Evolutionary conservation across 2,113 vertebrate species (phyloP).

Genomic region (Formicarius rufipectus): DNA sequence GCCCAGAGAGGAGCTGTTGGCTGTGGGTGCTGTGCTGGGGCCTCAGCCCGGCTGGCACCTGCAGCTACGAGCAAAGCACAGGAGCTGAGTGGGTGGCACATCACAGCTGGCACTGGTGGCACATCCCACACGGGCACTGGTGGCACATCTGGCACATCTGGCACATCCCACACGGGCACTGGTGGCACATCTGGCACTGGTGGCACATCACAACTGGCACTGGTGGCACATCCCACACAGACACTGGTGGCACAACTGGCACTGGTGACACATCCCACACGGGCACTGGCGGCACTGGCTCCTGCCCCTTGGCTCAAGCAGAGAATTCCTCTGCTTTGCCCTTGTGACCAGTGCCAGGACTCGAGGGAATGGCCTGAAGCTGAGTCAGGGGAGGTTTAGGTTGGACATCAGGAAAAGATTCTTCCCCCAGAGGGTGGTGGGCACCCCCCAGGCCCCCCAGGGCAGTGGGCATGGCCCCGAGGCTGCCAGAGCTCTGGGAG

Average conservation of each 20-base stretch:
- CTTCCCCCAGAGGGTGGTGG: background rate
- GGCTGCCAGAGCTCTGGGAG: background rate
- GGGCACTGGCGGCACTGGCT: background rate
- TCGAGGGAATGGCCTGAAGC: background rate
- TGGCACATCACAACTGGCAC: too few species aligned
- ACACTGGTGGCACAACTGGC: too few species aligned
- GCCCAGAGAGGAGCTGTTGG: background rate
- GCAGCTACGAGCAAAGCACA: fast-evolving
- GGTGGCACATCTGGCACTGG: fast-evolving
- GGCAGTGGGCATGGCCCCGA: background rate
- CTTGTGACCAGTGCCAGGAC: background rate
- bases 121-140: too few species aligned
- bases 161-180: too few species aligned
- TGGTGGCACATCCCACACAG: fast-evolving
- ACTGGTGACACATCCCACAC: background rate
- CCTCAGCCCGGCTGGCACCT: background rate
- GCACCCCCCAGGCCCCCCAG: background rate
- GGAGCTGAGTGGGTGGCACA: fast-evolving
- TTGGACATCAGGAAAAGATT: background rate
- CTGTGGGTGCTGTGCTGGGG: fast-evolving
- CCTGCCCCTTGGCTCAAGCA: background rate
- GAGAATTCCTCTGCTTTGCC: fast-evolving
- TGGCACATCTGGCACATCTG: too few species aligned
- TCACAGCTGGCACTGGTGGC: fast-evolving
- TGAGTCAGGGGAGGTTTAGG: background rate